These are phyloP conservation scores for Danionella dracula DNA, from an alignment of 2,797 vertebrate genomes.

Conservation along the genomic window DNA sequence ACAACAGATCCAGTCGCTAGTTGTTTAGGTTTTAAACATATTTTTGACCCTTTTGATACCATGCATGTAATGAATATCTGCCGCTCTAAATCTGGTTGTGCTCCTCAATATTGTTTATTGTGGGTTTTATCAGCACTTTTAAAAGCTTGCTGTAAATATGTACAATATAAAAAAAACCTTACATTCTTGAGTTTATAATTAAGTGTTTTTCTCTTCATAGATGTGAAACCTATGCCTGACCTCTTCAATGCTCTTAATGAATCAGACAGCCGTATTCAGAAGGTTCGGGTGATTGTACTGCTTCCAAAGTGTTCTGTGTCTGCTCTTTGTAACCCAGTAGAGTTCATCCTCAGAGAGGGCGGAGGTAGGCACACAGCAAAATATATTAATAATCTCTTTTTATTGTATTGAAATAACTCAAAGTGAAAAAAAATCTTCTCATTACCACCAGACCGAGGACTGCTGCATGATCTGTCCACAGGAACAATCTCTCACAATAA, in stretches of 20 bases:
- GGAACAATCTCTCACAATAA: slow-evolving; percentile 73
- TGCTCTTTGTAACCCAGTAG: slow-evolving; percentile 79
- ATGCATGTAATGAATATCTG: no score
- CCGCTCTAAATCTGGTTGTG: no score
- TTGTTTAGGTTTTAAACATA: no score
- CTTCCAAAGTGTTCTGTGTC: slow-evolving; percentile 82
- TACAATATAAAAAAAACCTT: no score
- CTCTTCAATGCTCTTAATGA: slow-evolving; percentile 70
- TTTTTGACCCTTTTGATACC: no score
- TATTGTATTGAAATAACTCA: background rate
- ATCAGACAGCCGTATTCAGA: slow-evolving; percentile 64
- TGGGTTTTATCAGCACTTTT: no score
- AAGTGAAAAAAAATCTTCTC: slow-evolving; percentile 17
- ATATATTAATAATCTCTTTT: background rate
- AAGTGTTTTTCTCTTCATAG: slow-evolving; percentile 55
- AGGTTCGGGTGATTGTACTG: slow-evolving; percentile 78
- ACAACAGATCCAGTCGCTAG: no score
- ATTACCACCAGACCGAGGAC: slow-evolving; percentile 70
- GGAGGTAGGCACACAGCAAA: slow-evolving; percentile 76
- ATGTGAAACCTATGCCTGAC: slow-evolving; percentile 75
- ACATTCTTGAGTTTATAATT: no score
- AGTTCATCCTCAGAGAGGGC: slow-evolving; percentile 78
- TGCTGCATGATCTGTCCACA: slow-evolving; percentile 76
- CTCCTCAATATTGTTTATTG: no score
- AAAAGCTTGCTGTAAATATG: no score